Evolutionary conservation across 2,797 vertebrate species (phyloP), one percentile per base, ranked within the genome.

Genomic region (Borostomias antarcticus): DNA sequence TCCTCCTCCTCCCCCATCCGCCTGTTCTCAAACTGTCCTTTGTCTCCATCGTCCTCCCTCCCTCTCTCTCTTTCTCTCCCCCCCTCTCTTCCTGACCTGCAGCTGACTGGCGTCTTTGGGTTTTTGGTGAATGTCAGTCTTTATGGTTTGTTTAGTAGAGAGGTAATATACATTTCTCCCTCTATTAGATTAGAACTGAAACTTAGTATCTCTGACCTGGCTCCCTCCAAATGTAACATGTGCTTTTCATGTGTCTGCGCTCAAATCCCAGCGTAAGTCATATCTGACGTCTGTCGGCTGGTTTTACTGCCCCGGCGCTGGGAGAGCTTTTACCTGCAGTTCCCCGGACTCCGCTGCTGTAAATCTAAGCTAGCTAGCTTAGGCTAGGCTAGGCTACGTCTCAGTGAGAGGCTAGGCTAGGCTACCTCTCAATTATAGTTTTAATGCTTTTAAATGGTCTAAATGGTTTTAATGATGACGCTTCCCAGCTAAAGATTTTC

Each of bases 231-330:
- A 19, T 4, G 30, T 56, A 73, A 66, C 78, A 73, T 82, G 63
- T 82, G 84, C 68, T 81, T 70, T 77, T 85, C 56, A 67, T 63
- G 64, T 78, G 69, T 40, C 33, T 25, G n/a, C 54, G 64, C 59
- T 66, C 56, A 30, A 32, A 71, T 80, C 57, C 70, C 58, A 6
- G 7, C 54, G 70, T 78, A 77, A 77, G 78, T 88, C 82, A 81
- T 48, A 1, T 50, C 66, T 79, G 79, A 80, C 81, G 77, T 72
- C 80, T 85, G 80, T 81, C 78, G 60, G 72, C 70, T 51, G 74
- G 74, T 68, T 81, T 59, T 61, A 64, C 72, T 72, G 70, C 47
- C 53, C 80, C 73, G 76, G 65, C 43, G 69, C 66, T 62, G 5
- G 43, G 64, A 74, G 67, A 69, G 70, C 58, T 72, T 74, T 51